phyloP scores from a whole-genome alignment of 2,888 invertebrate species.

The Dryobotodes eremita region DNA sequence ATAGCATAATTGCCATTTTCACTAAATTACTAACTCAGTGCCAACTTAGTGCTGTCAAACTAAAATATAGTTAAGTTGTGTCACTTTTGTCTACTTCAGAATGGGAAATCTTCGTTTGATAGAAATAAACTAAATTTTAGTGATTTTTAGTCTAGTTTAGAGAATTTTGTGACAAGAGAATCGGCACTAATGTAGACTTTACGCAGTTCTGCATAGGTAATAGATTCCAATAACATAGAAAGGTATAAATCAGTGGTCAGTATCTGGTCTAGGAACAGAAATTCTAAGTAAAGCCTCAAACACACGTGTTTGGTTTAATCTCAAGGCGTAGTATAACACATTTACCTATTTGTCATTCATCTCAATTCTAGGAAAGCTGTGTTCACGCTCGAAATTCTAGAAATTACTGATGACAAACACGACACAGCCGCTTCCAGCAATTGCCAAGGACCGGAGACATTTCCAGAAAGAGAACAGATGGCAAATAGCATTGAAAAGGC shows the following conservation, averaged over 20 bases:
- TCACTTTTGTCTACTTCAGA: too few species aligned
- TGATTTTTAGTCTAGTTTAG: too few species aligned
- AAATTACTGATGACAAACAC: slow-evolving; percentile 12
- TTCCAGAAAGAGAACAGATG: background rate
- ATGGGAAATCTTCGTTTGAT: too few species aligned
- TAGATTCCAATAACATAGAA: background rate
- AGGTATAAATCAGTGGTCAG: background rate
- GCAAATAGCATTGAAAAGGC: background rate
- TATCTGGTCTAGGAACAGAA: background rate
- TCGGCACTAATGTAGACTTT: too few species aligned
- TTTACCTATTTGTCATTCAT: slow-evolving; percentile 16
- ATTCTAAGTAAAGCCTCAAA: background rate
- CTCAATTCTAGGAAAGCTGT: slow-evolving; percentile 15
- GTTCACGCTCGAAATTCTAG: background rate
- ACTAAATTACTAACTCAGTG: too few species aligned
- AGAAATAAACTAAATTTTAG: too few species aligned
- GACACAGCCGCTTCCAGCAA: background rate
- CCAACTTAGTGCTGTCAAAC: too few species aligned
- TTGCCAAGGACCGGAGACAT: background rate
- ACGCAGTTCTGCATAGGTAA: background rate
- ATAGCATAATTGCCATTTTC: too few species aligned
- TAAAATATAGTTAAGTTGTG: too few species aligned
- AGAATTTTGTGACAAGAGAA: too few species aligned
- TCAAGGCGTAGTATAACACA: background rate
- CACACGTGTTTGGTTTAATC: background rate